These are phyloP conservation scores for Megathymus violae DNA, from an alignment of 1,140 invertebrate species.

Conservation along the genomic window DNA sequence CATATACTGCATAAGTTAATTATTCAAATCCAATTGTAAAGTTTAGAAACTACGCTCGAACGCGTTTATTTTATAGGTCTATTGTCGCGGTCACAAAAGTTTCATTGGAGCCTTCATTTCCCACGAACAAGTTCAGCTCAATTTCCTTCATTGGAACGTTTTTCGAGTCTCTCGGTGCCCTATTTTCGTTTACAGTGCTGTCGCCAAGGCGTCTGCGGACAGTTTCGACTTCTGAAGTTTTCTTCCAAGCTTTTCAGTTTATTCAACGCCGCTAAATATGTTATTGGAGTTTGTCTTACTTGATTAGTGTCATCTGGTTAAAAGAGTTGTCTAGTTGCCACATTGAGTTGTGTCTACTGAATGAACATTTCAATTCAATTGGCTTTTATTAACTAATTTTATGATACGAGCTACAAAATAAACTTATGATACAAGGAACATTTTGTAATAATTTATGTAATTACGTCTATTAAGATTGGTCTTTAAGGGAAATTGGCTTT, in stretches of 20 bases:
- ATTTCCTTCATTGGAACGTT: slow-evolving; percentile 58
- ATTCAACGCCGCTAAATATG: slow-evolving; percentile 14
- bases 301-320: slow-evolving; percentile 7
- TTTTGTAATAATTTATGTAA: too few relatives aligned
- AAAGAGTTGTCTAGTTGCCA: slow-evolving; percentile 4
- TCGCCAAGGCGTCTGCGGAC: slow-evolving; percentile 47
- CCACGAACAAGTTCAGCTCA: slow-evolving; percentile 46
- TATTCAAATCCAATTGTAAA: not conserved
- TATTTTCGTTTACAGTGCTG: slow-evolving; percentile 61
- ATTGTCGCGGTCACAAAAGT: slow-evolving; percentile 15
- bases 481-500: too few relatives aligned
- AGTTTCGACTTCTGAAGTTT: slow-evolving; percentile 26
- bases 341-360: slow-evolving; percentile 15
- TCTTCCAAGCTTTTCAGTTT: slow-evolving; percentile 7
- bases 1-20: too few relatives aligned
- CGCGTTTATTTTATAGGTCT: slow-evolving; percentile 17
- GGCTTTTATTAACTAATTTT: not conserved
- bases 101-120: slow-evolving; percentile 29
- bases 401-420: not conserved
- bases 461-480: too few relatives aligned
- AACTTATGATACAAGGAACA: not conserved
- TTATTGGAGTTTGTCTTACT: slow-evolving; percentile 22
- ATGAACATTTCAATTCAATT: slow-evolving; percentile 1
- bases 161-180: slow-evolving; percentile 54
- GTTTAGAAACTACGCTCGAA: slow-evolving; percentile 16